Base-by-base conservation (phyloP, 2,797 vertebrate species). In the Chelonia mydas region DNA sequence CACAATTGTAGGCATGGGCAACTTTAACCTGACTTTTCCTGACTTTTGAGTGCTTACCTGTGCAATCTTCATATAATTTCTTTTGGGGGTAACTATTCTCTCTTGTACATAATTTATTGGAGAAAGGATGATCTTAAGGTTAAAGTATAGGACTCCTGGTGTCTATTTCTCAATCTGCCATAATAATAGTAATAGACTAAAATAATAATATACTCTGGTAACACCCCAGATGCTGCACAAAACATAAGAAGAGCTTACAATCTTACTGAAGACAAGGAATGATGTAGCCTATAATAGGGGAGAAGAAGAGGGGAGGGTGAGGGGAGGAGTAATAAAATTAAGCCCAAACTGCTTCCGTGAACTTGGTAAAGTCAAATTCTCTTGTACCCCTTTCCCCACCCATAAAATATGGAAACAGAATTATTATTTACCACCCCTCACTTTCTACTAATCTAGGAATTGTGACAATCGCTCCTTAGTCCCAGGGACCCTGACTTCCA, bases 101-200 rank as follows among this genome's bases (percentile, higher is more conserved):
- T 90, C 80, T 84, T 80, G 16, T 55, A 91, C 86, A 41, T 94
- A 53, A 94, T 92, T 94, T 84, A 87, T 87, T 90, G 94, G 86
- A 31, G 33, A 94, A 90, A 84, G 84, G 80, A 87, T 92, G 84
- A 94, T 81, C 92, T 77, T 81, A 86, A 96, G 94, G 89, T 96
- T 97, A 96, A 97, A 97, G 92, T 6, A 0, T 74, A 96, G 65
- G n/a, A 68, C 68, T 72, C 68, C 37, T 41, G 21, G 37, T 72
- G 68, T 21, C 68, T 37, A 41, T 25, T 41, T 72, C 21, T 41
- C 3, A 1, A 72, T 72, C 37, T 72, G 33, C 21, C 57, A 91
- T 95, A 90, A 96, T 96, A 96, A 95, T 77, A 96, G 93, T 95
- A 96, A 96, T 96, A 95, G 92, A 90, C 93, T 94, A 88, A 94